phyloP scores from a whole-genome alignment of 2,797 vertebrate genomes.

The Poeciliopsis gracilis region DNA sequence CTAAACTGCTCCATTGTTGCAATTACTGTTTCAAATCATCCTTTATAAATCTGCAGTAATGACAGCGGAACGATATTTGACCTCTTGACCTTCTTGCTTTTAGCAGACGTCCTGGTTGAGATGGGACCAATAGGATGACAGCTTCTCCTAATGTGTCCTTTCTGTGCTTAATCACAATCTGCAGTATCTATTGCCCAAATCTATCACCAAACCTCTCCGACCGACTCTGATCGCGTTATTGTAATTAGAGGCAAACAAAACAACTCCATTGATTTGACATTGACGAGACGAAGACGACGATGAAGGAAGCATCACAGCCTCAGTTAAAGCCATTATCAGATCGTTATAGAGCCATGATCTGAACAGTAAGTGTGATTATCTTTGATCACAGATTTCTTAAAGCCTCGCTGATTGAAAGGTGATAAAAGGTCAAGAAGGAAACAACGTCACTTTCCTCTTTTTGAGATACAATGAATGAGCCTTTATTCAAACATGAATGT shows the following conservation, averaged over 20 bases:
- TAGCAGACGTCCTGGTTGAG: neutral
- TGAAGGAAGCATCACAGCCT: neutral
- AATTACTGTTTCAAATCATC: neutral
- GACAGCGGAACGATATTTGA: neutral
- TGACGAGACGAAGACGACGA: conserved; percentile 13
- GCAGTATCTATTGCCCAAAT: conserved; percentile 21
- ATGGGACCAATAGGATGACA: neutral
- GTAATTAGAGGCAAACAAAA: conserved; percentile 26
- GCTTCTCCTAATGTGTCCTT: neutral
- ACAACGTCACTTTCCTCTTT: neutral
- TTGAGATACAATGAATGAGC: neutral
- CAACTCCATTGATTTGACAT: neutral
- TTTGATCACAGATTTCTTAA: neutral
- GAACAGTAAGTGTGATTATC: neutral
- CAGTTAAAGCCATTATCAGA: neutral
- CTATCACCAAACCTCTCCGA: conserved; percentile 7
- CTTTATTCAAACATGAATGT: neutral
- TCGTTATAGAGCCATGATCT: neutral
- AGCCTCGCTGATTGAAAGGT: conserved; percentile 11
- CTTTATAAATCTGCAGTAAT: neutral
- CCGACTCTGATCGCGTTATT: conserved; percentile 12
- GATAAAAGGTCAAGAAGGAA: neutral
- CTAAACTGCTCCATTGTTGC: neutral
- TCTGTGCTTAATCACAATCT: conserved; percentile 14
- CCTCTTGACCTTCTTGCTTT: neutral